A percentile compares a stretch with the other conserved stretches of the same genome.
These are phyloP conservation scores for Sphaerophoria rueppellii DNA, from an alignment of 2,888 invertebrate species.

Conservation along the genomic window DNA sequence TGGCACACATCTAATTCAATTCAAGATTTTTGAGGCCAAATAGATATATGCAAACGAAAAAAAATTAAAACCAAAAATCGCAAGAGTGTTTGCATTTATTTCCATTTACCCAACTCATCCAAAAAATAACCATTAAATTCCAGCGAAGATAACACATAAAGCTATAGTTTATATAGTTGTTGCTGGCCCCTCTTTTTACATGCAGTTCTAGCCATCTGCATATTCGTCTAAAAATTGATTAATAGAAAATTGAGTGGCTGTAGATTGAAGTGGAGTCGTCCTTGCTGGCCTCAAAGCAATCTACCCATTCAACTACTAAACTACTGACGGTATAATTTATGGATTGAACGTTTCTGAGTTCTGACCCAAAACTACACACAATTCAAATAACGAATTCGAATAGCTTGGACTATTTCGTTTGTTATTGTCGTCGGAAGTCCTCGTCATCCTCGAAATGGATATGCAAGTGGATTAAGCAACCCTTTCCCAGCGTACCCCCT, in stretches of 20 bases:
- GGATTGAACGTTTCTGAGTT: slow-evolving; percentile 62
- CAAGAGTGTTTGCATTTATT: slow-evolving; percentile 6
- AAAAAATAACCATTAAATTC: slow-evolving; percentile 60
- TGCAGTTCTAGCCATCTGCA: neutral
- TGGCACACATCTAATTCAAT: slow-evolving; percentile 70
- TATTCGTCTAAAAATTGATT: slow-evolving; percentile 53
- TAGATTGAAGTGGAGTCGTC: neutral
- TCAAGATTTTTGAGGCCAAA: slow-evolving; percentile 23
- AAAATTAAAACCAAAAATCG: neutral
- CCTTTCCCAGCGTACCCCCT: neutral
- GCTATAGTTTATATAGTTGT: neutral
- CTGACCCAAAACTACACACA: slow-evolving; percentile 65
- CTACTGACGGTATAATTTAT: slow-evolving; percentile 59
- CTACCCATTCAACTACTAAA: slow-evolving; percentile 46
- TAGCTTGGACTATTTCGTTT: neutral
- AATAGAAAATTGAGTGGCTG: slow-evolving; percentile 60
- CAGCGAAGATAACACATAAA: neutral
- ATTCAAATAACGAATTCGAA: slow-evolving; percentile 42
- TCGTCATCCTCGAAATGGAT: slow-evolving; percentile 18
- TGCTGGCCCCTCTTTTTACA: neutral
- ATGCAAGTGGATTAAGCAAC: slow-evolving; percentile 44
- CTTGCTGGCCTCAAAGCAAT: neutral
- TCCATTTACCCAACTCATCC: slow-evolving; percentile 47
- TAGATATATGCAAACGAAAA: neutral
- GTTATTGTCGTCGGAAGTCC: too few relatives aligned